These are phyloP conservation scores for Pangasianodon hypophthalmus DNA, from an alignment of 2,113 vertebrate species.

Conservation along the genomic window DNA sequence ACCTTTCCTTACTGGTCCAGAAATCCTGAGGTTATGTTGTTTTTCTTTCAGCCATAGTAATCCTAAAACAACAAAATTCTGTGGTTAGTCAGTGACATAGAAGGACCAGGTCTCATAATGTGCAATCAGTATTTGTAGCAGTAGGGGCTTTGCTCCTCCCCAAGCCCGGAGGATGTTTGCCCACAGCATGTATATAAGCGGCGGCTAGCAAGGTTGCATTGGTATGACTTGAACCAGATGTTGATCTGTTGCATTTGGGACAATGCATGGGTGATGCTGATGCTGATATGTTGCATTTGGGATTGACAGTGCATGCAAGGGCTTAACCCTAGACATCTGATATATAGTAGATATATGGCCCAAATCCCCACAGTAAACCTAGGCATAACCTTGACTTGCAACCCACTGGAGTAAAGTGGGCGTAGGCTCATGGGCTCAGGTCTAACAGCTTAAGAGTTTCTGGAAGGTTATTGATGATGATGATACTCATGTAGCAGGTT, in stretches of 20 bases:
- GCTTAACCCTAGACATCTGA: neutral
- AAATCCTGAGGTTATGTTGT: neutral
- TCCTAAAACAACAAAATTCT: neutral
- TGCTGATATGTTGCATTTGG: neutral
- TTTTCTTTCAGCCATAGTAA: neutral
- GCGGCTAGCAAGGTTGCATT: neutral
- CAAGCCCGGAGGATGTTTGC: neutral
- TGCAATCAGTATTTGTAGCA: neutral
- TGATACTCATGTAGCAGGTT: neutral
- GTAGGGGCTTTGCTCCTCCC: neutral
- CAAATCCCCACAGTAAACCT: neutral
- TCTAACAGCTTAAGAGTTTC: neutral
- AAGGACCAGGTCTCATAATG: neutral
- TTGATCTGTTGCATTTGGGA: neutral
- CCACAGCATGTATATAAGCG: neutral
- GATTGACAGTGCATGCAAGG: neutral
- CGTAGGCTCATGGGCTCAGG: neutral
- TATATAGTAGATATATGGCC: neutral
- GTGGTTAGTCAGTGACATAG: neutral
- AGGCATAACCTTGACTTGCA: neutral
- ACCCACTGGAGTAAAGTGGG: neutral
- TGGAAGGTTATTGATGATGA: neutral
- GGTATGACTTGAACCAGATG: neutral
- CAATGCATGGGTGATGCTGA: neutral
- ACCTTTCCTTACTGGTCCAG: neutral